phyloP scores from a whole-genome alignment of 2,888 invertebrate genomes.

The Platerodrilus igneus region DNA sequence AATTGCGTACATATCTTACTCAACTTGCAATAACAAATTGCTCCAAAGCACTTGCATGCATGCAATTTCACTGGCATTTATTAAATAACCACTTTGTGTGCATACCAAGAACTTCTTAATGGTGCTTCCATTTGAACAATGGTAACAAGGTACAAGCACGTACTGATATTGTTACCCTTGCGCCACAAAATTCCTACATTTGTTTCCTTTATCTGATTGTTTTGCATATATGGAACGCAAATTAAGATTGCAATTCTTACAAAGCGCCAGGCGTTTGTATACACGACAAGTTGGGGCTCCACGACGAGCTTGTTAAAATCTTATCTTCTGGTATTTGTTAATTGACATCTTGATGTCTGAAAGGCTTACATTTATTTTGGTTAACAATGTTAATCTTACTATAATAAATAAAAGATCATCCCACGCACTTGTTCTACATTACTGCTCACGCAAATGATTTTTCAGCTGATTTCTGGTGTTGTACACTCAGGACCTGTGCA shows the following conservation, averaged over 20 bases:
- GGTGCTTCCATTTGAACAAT: no score
- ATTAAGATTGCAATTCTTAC: conserved; percentile 17
- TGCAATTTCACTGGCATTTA: no score
- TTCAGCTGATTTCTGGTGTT: conserved; percentile 30
- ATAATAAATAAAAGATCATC: conserved; percentile 1
- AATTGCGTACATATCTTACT: no score
- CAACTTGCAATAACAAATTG: no score
- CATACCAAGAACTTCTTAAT: no score
- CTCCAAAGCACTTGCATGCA: no score
- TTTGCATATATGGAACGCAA: conserved; percentile 18
- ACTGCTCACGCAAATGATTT: conserved; percentile 14
- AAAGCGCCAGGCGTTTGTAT: conserved; percentile 23
- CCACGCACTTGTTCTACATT: background rate
- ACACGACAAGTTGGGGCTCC: conserved; percentile 4
- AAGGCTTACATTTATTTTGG: conserved; percentile 9
- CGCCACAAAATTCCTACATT: conserved; percentile 8
- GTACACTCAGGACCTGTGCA: conserved; percentile 19
- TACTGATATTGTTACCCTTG: conserved; percentile 1
- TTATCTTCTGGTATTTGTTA: conserved; percentile 25
- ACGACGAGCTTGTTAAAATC: conserved; percentile 10
- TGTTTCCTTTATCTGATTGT: conserved; percentile 9
- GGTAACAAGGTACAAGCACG: conserved; percentile 4
- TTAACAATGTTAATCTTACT: conserved; percentile 1
- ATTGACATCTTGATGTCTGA: conserved; percentile 28
- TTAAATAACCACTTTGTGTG: no score